Conservation (phyloP, 2,888 invertebrate species). For the Chymomyza amoena region DNA sequence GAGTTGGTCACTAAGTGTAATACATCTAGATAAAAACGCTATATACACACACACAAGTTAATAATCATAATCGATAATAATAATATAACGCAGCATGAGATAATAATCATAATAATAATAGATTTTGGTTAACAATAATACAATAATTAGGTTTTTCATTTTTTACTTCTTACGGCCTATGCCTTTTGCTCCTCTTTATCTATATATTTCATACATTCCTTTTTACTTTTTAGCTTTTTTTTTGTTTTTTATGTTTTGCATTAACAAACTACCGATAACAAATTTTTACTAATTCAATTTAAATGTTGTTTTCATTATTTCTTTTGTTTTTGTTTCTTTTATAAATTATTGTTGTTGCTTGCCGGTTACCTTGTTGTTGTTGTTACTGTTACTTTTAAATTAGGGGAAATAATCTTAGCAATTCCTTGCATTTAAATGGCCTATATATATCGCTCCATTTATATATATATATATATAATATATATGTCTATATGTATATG, state of each 20-base stretch:
- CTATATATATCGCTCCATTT: constrained; percentile 31
- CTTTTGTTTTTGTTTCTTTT: constrained; percentile 24
- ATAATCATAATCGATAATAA: constrained; percentile 51
- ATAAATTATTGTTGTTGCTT: constrained; percentile 64
- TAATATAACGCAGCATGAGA: constrained; percentile 70
- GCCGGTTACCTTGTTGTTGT: constrained; percentile 65
- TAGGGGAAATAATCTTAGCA: constrained; percentile 51
- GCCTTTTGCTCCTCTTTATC: constrained; percentile 28
- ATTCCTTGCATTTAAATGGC: constrained; percentile 63
- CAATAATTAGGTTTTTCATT: constrained; percentile 58
- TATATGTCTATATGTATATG: constrained; percentile 41
- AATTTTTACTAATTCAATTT: constrained; percentile 68
- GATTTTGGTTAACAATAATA: constrained; percentile 74
- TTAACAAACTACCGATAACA: constrained; percentile 72
- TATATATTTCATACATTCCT: constrained; percentile 21
- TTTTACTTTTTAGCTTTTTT: constrained; percentile 17
- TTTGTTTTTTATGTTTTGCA: constrained; percentile 43
- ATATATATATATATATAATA: constrained; percentile 23
- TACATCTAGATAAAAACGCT: constrained; percentile 73
- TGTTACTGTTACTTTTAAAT: constrained; percentile 37
- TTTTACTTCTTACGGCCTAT: constrained; percentile 13
- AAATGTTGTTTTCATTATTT: constrained; percentile 39
- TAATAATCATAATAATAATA: constrained; percentile 50
- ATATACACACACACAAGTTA: constrained; percentile 51
- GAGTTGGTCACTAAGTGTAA: constrained; percentile 55